These are phyloP conservation scores for Lacanobia wlatinum DNA, from an alignment of 2,888 invertebrate genomes.

Conservation along the genomic window DNA sequence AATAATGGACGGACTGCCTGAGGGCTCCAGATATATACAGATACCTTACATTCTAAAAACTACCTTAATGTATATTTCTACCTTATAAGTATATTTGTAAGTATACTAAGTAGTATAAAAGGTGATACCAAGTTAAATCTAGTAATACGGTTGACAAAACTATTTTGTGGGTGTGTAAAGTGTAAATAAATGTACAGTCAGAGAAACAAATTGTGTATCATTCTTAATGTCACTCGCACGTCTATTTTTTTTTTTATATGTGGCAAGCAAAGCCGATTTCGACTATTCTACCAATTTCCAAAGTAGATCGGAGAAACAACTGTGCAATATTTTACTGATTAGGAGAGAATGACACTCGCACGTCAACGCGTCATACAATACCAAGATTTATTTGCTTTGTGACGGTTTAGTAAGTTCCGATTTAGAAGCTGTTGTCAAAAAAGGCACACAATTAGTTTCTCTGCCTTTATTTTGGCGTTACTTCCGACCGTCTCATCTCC, in stretches of 20 bases:
- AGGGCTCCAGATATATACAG: conserved; percentile 77
- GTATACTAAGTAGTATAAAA: conserved; percentile 13
- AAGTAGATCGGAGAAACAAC: too few relatives aligned
- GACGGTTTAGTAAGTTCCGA: neutral
- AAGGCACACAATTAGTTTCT: neutral
- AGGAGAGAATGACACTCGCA: too few relatives aligned
- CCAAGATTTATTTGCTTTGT: neutral
- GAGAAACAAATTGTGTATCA: neutral
- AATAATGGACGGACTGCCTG: conserved; percentile 85
- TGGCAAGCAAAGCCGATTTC: too few relatives aligned
- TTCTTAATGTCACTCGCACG: neutral
- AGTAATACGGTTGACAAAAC: conserved; percentile 11
- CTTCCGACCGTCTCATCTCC: neutral
- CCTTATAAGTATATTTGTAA: conserved; percentile 10
- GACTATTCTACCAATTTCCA: too few relatives aligned
- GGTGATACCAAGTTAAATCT: conserved; percentile 28
- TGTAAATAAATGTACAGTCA: neutral
- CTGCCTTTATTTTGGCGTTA: neutral
- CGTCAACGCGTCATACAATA: neutral
- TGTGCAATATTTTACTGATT: too few relatives aligned
- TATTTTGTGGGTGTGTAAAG: conserved; percentile 16
- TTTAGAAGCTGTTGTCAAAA: neutral
- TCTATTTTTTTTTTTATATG: too few relatives aligned
- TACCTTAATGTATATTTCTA: conserved; percentile 22
- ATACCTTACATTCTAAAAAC: conserved; percentile 38